Evolutionary conservation across 2,797 vertebrate genomes (phyloP), one percentile per base, ranked within the genome.

Genomic region (Capromys pilorides): DNA sequence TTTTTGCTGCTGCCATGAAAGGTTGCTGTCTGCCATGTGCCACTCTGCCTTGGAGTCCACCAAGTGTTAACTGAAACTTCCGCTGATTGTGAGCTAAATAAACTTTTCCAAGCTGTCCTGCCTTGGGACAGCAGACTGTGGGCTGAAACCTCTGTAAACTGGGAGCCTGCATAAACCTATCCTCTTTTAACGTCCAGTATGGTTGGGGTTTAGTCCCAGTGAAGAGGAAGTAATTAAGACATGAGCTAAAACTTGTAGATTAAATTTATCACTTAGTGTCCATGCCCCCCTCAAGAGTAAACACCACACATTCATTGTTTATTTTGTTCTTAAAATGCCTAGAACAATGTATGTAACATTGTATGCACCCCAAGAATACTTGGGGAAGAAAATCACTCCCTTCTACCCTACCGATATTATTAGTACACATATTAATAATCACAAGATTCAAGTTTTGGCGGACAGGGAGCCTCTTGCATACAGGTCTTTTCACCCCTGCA

Each of bases 301-400:
- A 22, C 64, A 64, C 61, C 66, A 31, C 1, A 49, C 12, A 57
- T 22, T 90, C 18, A 41, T 54, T 90, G 26, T 22, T 28, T 66
- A 5, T 51, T 83, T 73, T 80, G 11, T 78, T 86, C 31, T 92
- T 49, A 62, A 83, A 95, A 91, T 86, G 36, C n/a, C 59, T 61
- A 59, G 28, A 85, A 73, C 5, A 67, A 39, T 62, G 28, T 26
- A 14, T 85, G 2, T 18, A 81, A 41, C 22, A 45, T 21, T 67
- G 3, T 8, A 89, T 8, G n/a, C 14, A 0, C 19, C 79, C 41
- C 41, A 49, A 86, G 84, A 83, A 59, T 24, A 75, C 26, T 41
- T 83, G 49, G 57, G 49, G 71, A 78, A 84, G 45, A 24, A 64
- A 67, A 69, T 21, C 80, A 59, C 87, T 85, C 4, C 31, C 78